Conservation (phyloP, 2,888 invertebrate genomes). For the Pasiphila rectangulata region DNA sequence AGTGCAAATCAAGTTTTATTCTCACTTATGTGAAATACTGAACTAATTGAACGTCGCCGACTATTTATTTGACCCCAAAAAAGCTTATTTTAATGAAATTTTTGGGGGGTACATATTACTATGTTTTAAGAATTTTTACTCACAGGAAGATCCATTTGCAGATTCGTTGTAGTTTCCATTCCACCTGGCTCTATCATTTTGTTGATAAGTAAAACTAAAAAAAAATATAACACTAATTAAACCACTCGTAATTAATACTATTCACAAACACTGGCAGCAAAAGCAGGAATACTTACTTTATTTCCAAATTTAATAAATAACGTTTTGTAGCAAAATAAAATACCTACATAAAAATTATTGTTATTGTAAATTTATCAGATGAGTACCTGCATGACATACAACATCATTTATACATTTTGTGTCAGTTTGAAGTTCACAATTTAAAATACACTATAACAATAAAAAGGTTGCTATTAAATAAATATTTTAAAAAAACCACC, state of each 20-base stretch:
- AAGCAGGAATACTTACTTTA: conserved; percentile 49
- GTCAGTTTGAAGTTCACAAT: conserved; percentile 59
- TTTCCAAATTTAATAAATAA: conserved; percentile 62
- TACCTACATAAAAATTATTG: conserved; percentile 50
- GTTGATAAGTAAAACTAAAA: conserved; percentile 35
- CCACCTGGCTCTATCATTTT: conserved; percentile 68
- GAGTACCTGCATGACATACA: conserved; percentile 64
- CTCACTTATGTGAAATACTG: too few relatives aligned
- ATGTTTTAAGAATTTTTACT: too few relatives aligned
- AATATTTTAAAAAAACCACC: too few relatives aligned
- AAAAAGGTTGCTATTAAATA: too few relatives aligned
- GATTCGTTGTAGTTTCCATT: conserved; percentile 53
- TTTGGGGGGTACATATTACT: too few relatives aligned
- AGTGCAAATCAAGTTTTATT: too few relatives aligned
- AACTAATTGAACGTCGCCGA: too few relatives aligned
- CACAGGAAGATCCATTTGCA: conserved; percentile 44
- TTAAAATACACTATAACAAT: too few relatives aligned
- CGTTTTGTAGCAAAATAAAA: conserved; percentile 62
- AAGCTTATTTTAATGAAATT: too few relatives aligned
- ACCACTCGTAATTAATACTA: background rate
- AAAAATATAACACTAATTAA: conserved; percentile 23
- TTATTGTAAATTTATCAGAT: conserved; percentile 65
- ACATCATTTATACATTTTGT: conserved; percentile 51
- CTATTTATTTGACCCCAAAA: too few relatives aligned
- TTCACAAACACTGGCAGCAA: conserved; percentile 2